A percentile compares a stretch with the other conserved stretches of the same genome.
Conservation (phyloP, 2,888 invertebrate species). For the Macrosiphum euphorbiae region DNA sequence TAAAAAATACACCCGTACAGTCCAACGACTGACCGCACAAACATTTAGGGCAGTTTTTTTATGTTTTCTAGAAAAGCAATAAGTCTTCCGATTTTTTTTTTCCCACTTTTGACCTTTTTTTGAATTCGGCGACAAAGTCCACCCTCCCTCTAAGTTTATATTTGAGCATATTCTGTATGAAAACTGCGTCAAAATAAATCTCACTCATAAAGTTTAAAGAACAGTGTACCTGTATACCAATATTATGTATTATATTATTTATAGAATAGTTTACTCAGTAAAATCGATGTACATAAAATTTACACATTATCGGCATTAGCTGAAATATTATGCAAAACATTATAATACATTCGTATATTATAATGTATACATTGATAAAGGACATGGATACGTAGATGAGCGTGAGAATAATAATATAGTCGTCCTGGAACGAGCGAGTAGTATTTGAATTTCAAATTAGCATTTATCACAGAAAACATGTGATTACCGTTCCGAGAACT, state of each 20-base stretch:
- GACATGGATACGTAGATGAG: not conserved
- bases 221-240: not conserved
- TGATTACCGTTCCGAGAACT: not conserved
- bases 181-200: not conserved
- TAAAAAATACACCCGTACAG: not conserved
- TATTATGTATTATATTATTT: not conserved
- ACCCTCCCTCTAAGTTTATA: not conserved
- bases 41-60: not conserved
- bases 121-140: not conserved
- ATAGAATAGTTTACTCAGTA: not conserved
- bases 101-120: not conserved
- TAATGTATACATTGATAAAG: not conserved
- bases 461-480: not conserved
- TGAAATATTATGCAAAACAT: not conserved
- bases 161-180: not conserved
- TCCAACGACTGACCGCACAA: not conserved
- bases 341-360: not conserved
- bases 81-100: not conserved
- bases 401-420: not conserved
- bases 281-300: not conserved
- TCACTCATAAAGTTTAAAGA: not conserved
- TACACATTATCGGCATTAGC: not conserved
- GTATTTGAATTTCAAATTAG: conserved; percentile 1
- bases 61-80: not conserved
- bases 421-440: not conserved